Evolutionary conservation across 37 sponge, comb jelly and placozoan genomes (phyloP), one percentile per base, ranked within the genome.

Genomic region (Bolinopsis microptera): DNA sequence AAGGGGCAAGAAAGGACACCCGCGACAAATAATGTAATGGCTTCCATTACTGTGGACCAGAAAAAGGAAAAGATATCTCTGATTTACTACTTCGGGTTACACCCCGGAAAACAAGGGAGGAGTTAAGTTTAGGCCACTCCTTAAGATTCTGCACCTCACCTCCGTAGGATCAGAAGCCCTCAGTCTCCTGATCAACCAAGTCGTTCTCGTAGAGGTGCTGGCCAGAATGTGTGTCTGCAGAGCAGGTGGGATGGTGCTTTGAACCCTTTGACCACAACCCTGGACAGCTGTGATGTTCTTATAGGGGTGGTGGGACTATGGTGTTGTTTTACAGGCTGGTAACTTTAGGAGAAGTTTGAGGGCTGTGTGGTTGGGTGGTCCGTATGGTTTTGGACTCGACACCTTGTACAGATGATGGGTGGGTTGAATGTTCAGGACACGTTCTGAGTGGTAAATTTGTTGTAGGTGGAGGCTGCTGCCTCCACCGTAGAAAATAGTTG

Each of bases 131-230:
- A 28, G 75, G 75, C 75, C 75, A 72, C 31, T 72, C 75, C 18
- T 28, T 72, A n/a, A 30, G 75, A 30, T n/a, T 23, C 31, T 24
- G 75, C n/a, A 72, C n/a, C 75, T 72, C 75, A 72, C 75, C 75
- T 72, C 75, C 3, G 3, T 8, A 8, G 26, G 31, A 3, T 72
- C 75, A 28, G n/a, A n/a, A 5, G 75, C 18, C 75, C 75, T 23
- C 3, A 23, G 22, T 8, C 3, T 28, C 18, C 18, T n/a, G 22
- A 72, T n/a, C 75, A n/a, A 72, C 31, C 31, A 72, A n/a, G 31
- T 72, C 75, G 18, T 72, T 72, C 75, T 72, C 75, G 75, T 72
- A 72, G 75, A 72, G 31, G 75, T 72, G 75, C 5, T 28, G 31
- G 13, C 31, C 75, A 28, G 26, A 3, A n/a, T 72, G 75, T 8